Conservation (phyloP, 2,797 vertebrate genomes). For the Hafferia zeledoni region DNA sequence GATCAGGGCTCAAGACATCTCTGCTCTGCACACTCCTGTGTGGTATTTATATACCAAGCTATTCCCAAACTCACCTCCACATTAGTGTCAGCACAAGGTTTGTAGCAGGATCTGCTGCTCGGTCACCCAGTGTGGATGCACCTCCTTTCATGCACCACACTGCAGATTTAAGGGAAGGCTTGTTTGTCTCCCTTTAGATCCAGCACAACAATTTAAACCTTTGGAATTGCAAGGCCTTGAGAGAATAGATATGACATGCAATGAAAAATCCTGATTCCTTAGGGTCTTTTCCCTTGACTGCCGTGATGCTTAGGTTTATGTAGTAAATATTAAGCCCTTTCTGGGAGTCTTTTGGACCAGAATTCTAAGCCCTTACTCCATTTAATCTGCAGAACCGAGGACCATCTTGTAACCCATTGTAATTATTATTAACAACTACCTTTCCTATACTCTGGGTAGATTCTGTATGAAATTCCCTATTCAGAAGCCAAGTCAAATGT, state of each 20-base stretch:
- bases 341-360: not conserved
- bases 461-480: not conserved
- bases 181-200: not conserved
- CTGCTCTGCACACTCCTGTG: not conserved
- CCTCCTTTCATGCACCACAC: not conserved
- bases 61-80: not conserved
- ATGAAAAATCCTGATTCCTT: not conserved
- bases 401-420: not conserved
- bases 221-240: not conserved
- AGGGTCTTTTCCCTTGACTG: not conserved
- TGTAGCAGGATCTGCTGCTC: not conserved
- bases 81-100: not conserved
- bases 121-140: no score
- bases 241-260: not conserved
- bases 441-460: not conserved
- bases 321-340: not conserved
- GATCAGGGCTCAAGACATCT: fast-evolving
- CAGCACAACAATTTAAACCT: not conserved
- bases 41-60: not conserved
- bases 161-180: not conserved
- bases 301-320: not conserved
- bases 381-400: not conserved
- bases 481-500: not conserved
- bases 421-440: not conserved
- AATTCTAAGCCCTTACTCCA: not conserved